A percentile compares a stretch with the other conserved stretches of the same genome.
These are phyloP conservation scores for Uria aalge DNA, from an alignment of 2,113 vertebrate species.

Conservation along the genomic window DNA sequence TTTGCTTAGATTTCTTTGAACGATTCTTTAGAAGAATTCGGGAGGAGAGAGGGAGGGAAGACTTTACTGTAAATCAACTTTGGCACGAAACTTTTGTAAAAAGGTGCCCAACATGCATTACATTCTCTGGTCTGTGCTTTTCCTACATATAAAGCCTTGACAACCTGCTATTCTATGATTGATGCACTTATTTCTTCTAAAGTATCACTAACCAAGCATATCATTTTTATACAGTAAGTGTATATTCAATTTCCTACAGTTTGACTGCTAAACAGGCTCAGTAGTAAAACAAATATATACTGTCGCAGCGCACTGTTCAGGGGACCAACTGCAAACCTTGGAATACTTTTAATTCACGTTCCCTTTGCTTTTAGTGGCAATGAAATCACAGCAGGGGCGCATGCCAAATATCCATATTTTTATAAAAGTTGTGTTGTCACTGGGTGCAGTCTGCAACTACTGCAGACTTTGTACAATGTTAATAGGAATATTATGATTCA, in stretches of 20 bases:
- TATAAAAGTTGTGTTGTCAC: constrained; percentile 6
- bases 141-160: constrained; percentile 71
- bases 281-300: constrained; percentile 70
- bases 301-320: constrained; percentile 29
- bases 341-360: background rate
- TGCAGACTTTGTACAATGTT: constrained; percentile 56
- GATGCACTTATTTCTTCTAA: constrained; percentile 82
- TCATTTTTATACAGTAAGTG: constrained; percentile 80
- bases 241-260: constrained; percentile 81
- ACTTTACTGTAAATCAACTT: constrained; percentile 52
- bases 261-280: constrained; percentile 79
- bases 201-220: constrained; percentile 81
- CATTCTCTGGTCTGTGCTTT: constrained; percentile 71
- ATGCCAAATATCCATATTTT: constrained; percentile 34
- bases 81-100: constrained; percentile 61
- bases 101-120: constrained; percentile 60
- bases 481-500: constrained; percentile 66
- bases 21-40: background rate
- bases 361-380: background rate
- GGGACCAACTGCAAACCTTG: constrained; percentile 38
- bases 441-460: constrained; percentile 18
- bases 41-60: background rate
- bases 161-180: constrained; percentile 77
- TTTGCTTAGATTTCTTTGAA: background rate
- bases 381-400: constrained; percentile 26